Percentiles rank a stretch among this genome's conserved stretches.
These are phyloP conservation scores for Ptyas mucosa DNA, from an alignment of 2,113 vertebrate species.

Conservation along the genomic window DNA sequence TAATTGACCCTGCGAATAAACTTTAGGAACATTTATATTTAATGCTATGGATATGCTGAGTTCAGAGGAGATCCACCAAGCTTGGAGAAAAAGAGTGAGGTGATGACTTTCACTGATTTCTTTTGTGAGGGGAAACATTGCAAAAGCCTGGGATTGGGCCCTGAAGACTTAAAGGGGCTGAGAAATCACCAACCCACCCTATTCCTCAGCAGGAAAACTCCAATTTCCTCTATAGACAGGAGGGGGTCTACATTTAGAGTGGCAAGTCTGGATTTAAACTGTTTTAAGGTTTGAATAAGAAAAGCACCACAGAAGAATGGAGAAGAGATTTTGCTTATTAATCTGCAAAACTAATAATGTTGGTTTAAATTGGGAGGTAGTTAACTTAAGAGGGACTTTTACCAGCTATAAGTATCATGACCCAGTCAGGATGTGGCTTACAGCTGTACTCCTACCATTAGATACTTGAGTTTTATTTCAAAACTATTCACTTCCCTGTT, in stretches of 20 bases:
- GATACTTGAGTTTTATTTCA: slow-evolving; percentile 79
- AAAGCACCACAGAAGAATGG: neutral
- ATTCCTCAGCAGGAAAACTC: neutral
- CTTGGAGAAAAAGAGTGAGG: neutral
- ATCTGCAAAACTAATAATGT: neutral
- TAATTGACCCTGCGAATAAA: neutral
- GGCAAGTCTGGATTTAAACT: neutral
- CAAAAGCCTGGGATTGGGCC: neutral
- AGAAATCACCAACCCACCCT: neutral
- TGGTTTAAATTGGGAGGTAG: slow-evolving; percentile 40
- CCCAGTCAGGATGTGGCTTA: slow-evolving; percentile 74
- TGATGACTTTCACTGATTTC: neutral
- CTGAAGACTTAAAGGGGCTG: neutral
- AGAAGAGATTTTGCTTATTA: slow-evolving; percentile 11
- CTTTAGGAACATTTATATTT: neutral
- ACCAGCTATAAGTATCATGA: slow-evolving; percentile 62
- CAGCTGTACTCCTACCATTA: slow-evolving; percentile 65
- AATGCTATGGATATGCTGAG: neutral
- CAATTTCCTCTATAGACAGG: neutral
- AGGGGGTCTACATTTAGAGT: no score
- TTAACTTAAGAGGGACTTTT: slow-evolving; percentile 55
- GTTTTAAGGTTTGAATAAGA: neutral
- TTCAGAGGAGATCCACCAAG: neutral
- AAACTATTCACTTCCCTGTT: slow-evolving; percentile 76
- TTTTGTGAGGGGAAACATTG: neutral